Base-by-base conservation (phyloP, 2,888 invertebrate species). In the Hydriomena furcata region DNA sequence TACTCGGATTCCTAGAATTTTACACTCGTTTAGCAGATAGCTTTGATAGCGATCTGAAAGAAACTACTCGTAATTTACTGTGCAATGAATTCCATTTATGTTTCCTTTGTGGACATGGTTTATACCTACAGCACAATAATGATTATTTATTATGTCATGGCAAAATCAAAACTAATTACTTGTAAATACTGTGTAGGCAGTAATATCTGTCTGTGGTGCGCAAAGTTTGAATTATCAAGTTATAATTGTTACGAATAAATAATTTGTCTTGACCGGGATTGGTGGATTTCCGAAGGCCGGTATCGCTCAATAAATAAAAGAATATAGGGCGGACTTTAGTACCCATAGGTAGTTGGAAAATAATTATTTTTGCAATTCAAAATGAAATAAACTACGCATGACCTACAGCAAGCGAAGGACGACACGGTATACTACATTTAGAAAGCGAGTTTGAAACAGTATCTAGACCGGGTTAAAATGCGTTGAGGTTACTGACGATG, bases 401-500 rank as follows among this genome's bases (percentile, higher is more conserved):
- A 47, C 42, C 28, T 42, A 42, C 42, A 52, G 38, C 32, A 47
- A 41, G 38, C 28, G 43, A 47, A 52, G 52, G 47, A 52, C 47
- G 52, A 47, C 42, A 52, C 47, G 42, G 52, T 43, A 47, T 47
- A 38, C 38, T 52, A 43, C 42, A 52, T 47, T 52, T 52, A 47
- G 52, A 52, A 52, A 52, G 52, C 42, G 37, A 43, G 38, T 42
- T 52, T 43, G 37, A 34, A 52, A 51, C 41, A 40, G 42, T 46
- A 36, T 52, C 36, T 38, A 52, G 47, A 47, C 47, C 43, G 42
- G 52, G 45, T 46, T 46, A 42, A 40, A 51, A 51, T 36, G 27
- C 36, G 25, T 36, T 21, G 52, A 41, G 36, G 31, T 42, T 37
- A 46, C 38, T 52, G 36, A 42, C 34, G 32, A 46, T 32, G 42